A percentile compares a stretch with the other conserved stretches of the same genome.
phyloP scores from a whole-genome alignment of 2,113 vertebrate genomes.

The Marmota flaviventris region DNA sequence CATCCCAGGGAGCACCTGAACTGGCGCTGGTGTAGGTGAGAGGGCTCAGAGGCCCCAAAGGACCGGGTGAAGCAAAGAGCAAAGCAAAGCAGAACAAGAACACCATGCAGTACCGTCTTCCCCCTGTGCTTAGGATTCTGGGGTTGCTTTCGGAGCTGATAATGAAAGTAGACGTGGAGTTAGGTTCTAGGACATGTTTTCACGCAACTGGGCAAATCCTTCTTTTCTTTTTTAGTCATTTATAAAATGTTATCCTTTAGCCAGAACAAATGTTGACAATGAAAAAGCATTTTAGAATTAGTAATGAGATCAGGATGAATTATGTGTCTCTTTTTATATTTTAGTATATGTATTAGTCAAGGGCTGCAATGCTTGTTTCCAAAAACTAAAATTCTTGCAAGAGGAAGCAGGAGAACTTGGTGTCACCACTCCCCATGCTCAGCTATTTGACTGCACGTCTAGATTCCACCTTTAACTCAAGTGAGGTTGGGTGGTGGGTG shows the following conservation, averaged over 20 bases:
- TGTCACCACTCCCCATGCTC: neutral
- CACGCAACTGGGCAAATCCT: neutral
- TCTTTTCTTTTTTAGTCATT: neutral
- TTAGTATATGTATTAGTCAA: neutral
- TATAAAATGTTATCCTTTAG: neutral
- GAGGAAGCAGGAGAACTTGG: neutral
- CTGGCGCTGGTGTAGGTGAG: accelerated
- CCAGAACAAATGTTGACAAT: neutral
- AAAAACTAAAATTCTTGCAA: neutral
- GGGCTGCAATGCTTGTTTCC: neutral
- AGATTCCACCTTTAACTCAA: slow-evolving; percentile 79
- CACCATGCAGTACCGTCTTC: neutral
- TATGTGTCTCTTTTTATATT: neutral
- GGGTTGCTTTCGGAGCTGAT: neutral
- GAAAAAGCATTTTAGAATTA: neutral
- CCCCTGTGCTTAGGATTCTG: neutral
- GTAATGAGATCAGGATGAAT: neutral
- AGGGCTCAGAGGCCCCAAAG: accelerated
- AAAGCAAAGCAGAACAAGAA: neutral
- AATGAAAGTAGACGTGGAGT: neutral
- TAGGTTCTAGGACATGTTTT: neutral
- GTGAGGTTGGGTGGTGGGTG: slow-evolving; percentile 62
- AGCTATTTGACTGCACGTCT: slow-evolving; percentile 33
- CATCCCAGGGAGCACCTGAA: accelerated
- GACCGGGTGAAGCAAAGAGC: accelerated